Conservation (phyloP, 2,888 invertebrate species). For the Exocentrus adspersus region DNA sequence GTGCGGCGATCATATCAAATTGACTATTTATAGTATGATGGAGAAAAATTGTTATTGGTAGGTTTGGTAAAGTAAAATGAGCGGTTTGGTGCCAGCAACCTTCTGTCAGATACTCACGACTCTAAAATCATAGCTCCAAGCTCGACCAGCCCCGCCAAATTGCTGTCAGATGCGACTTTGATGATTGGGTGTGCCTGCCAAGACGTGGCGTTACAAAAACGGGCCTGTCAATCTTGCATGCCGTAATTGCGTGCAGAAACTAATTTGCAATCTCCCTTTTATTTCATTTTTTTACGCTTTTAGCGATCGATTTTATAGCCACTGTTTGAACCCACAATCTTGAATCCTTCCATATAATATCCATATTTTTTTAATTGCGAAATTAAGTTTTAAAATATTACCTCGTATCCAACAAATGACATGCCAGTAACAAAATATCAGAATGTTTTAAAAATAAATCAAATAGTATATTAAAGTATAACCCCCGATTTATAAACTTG, state of each 20-base stretch:
- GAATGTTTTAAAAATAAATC: too few species aligned
- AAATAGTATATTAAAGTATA: too few species aligned
- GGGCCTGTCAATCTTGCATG: slow-evolving; percentile 56
- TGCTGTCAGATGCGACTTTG: slow-evolving; percentile 62
- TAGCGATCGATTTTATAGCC: slow-evolving; percentile 14
- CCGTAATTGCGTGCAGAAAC: slow-evolving; percentile 56
- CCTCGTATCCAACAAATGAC: too few species aligned
- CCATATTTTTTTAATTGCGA: too few species aligned
- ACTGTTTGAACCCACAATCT: background rate
- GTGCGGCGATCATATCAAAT: slow-evolving; percentile 62
- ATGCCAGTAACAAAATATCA: too few species aligned
- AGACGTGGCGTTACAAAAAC: slow-evolving; percentile 49
- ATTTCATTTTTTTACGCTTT: slow-evolving; percentile 40
- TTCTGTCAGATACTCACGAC: slow-evolving; percentile 56
- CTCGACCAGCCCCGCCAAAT: slow-evolving; percentile 52
- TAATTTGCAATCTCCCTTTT: slow-evolving; percentile 55
- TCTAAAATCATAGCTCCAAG: slow-evolving; percentile 59
- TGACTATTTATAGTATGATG: slow-evolving; percentile 63
- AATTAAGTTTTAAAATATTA: too few species aligned
- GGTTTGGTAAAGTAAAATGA: slow-evolving; percentile 60
- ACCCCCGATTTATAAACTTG: too few species aligned
- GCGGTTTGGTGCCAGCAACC: slow-evolving; percentile 55
- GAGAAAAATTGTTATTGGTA: slow-evolving; percentile 64
- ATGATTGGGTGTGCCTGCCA: slow-evolving; percentile 58
- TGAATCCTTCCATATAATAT: background rate